These are phyloP conservation scores for Rhinophrynus dorsalis DNA, from an alignment of 2,797 vertebrate genomes.

Conservation along the genomic window DNA sequence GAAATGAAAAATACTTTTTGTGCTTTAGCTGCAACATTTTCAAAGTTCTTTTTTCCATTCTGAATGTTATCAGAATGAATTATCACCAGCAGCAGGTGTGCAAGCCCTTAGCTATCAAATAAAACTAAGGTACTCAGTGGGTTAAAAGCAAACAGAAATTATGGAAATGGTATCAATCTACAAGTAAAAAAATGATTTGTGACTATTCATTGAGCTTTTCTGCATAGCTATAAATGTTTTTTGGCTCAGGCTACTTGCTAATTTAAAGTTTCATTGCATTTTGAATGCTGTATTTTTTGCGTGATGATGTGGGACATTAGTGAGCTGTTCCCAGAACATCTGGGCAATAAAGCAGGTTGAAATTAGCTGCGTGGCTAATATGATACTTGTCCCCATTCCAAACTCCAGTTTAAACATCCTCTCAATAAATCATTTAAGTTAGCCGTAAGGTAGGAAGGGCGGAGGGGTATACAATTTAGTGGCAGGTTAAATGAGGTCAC, in stretches of 20 bases:
- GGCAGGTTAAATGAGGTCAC: slow-evolving; percentile 13
- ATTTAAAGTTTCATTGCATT: slow-evolving; percentile 11
- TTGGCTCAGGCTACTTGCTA: slow-evolving; percentile 10
- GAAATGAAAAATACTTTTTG: too few relatives aligned
- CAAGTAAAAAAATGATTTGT: not conserved
- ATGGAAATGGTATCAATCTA: not conserved
- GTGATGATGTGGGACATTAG: slow-evolving; percentile 36
- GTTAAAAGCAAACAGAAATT: too few relatives aligned
- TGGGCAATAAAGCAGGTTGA: slow-evolving; percentile 33
- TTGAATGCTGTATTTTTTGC: slow-evolving; percentile 2
- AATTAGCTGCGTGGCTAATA: slow-evolving; percentile 20
- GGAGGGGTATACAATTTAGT: not conserved
- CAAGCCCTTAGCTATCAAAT: too few relatives aligned
- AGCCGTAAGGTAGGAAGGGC: not conserved
- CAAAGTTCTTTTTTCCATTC: too few relatives aligned
- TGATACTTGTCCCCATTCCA: slow-evolving; percentile 29
- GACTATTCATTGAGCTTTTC: not conserved
- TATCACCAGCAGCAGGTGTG: too few relatives aligned
- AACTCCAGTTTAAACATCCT: slow-evolving; percentile 18
- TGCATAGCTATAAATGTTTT: not conserved
- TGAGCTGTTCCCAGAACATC: slow-evolving; percentile 30
- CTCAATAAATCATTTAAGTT: slow-evolving; percentile 5
- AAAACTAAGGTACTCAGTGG: too few relatives aligned
- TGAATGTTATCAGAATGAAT: too few relatives aligned
- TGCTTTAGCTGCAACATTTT: too few relatives aligned